These are phyloP conservation scores for Lepidocyrtinus sp. DNA, from an alignment of 2,888 invertebrate species.

Conservation along the genomic window DNA sequence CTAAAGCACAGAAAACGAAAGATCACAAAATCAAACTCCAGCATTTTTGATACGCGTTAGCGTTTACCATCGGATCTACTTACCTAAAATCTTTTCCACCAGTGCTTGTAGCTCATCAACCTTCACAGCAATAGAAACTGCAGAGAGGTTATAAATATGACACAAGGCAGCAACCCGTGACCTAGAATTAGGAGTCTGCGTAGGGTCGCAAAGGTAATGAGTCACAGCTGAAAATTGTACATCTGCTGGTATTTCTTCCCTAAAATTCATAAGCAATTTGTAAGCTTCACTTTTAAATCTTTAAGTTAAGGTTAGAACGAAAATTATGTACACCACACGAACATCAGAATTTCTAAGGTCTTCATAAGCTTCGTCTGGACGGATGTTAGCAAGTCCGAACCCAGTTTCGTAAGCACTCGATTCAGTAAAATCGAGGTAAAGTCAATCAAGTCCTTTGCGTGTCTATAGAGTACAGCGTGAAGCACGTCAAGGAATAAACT, in stretches of 20 bases:
- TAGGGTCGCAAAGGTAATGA: slow-evolving; percentile 89
- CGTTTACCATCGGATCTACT: too few species aligned
- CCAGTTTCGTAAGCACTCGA: slow-evolving; percentile 89
- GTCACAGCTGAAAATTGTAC: slow-evolving; percentile 77
- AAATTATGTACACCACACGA: slow-evolving; percentile 52
- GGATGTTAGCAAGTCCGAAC: slow-evolving; percentile 91
- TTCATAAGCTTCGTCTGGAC: slow-evolving; percentile 92
- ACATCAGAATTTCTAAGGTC: slow-evolving; percentile 85
- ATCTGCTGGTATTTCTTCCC: slow-evolving; percentile 78
- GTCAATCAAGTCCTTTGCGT: slow-evolving; percentile 89
- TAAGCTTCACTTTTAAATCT: too few species aligned
- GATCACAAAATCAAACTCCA: slow-evolving; percentile 1
- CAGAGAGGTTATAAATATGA: slow-evolving; percentile 72
- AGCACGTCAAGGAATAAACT: slow-evolving; percentile 94
- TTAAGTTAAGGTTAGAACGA: not conserved
- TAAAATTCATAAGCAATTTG: slow-evolving; percentile 70
- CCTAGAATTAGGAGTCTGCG: slow-evolving; percentile 89
- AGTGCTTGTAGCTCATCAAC: slow-evolving; percentile 65
- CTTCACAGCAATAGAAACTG: slow-evolving; percentile 62
- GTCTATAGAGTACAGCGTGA: slow-evolving; percentile 88
- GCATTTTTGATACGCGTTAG: too few species aligned
- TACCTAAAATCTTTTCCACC: slow-evolving; percentile 68
- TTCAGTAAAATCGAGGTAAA: slow-evolving; percentile 95
- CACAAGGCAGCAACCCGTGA: slow-evolving; percentile 75
- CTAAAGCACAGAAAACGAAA: slow-evolving; percentile 36